Percentiles rank a stretch among this genome's conserved stretches.
phyloP scores from a whole-genome alignment of 2,797 vertebrate species.

The Lutra lutra region DNA sequence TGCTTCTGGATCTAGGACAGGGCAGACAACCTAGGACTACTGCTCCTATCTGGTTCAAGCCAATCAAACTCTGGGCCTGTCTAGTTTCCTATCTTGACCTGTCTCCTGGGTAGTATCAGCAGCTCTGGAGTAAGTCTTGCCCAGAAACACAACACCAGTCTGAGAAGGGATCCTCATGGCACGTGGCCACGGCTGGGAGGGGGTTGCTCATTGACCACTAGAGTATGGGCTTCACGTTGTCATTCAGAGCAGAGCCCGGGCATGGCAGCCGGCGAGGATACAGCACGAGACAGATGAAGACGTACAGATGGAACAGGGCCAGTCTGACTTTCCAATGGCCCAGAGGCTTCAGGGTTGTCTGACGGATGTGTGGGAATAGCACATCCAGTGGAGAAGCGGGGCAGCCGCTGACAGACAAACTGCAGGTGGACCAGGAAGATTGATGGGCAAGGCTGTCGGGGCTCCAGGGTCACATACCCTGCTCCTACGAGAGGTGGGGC shows the following conservation, averaged over 20 bases:
- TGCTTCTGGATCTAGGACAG: neutral
- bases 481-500: conserved; percentile 54
- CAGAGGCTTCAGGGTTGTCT: neutral
- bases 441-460: conserved; percentile 67
- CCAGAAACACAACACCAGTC: neutral
- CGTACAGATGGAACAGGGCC: neutral
- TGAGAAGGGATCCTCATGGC: neutral
- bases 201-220: neutral
- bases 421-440: conserved; percentile 77
- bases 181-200: neutral
- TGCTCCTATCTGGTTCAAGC: neutral
- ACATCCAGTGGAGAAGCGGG: neutral
- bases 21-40: neutral
- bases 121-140: neutral
- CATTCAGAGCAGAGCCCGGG: neutral
- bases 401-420: conserved; percentile 71
- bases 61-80: neutral
- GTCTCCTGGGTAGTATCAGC: neutral
- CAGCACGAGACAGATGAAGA: neutral
- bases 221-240: neutral
- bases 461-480: conserved; percentile 64
- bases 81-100: neutral
- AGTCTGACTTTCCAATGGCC: neutral
- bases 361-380: conserved; percentile 10
- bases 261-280: neutral